Base-by-base conservation (phyloP, 2,797 vertebrate species). In the Sylvia borin region DNA sequence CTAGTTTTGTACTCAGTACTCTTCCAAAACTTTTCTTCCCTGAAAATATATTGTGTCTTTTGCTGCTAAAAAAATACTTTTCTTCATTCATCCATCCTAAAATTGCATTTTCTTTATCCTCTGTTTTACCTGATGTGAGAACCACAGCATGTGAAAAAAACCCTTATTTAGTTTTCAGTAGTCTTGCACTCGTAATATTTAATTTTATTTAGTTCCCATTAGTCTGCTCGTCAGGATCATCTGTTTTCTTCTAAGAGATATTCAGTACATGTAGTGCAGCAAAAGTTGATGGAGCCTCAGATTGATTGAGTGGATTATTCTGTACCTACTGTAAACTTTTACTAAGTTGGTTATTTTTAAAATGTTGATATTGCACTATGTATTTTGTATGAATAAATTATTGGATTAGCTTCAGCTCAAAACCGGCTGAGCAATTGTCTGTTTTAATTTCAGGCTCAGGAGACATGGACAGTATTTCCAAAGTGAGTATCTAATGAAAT, bases 401-500 rank as follows among this genome's bases (percentile, higher is more conserved):
- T 20, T 80, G 48, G 54, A 77, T 83, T 88, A 76, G 42, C 61
- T 77, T 84, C 31, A 80, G 34, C 65, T 74, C 43, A 90, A 86
- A 92, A 82, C 97, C 97, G 93, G 96, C 67, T 91, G 40, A 62
- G 85, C 78, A 93, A 79, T 57, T 88, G 18, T 93, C 77, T 97
- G 1, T 91, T 91, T 98, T 95, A 90, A 72, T 97, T 98, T 95
- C 96, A 99, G 99, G 99, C 91, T 99, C 99, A 94, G 99, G 99
- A 97, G 99, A 99, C 97, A 99, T 99, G 98, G 99, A 99, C 98
- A 99, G 99, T 98, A 99, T 99, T 98, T 99, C 99, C 96, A 99
- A 99, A 98, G 99, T 99, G 93, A 97, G 97, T 96, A 86, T 61
- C 72, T 43, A 58, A 19, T 88, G 3, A 92, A 70, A 48, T 85